Evolutionary conservation across 2,888 invertebrate genomes (phyloP), one percentile per base, ranked within the genome.

Genomic region (Fabriciana adippe): DNA sequence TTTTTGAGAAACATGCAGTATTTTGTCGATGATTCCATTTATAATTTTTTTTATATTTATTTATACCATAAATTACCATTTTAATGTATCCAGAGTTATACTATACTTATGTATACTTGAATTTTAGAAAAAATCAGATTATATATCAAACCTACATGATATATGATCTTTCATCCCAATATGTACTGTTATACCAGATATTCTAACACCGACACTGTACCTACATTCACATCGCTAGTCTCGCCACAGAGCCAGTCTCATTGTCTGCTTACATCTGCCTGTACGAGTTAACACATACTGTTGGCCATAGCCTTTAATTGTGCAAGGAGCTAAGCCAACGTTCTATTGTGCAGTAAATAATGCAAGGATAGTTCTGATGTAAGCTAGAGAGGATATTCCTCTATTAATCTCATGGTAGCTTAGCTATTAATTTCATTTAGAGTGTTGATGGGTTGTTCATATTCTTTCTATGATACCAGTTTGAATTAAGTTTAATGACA

Each of bases 271-370:
- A 51, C 60, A 35, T 51, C 31, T 35, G 50, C 16, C 60, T 15
- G 50, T 14, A 31, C 31, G 35, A 48, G 50, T 60, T 59, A 48
- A 59, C 59, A 48, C 48, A 47, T 59, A 48, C 47, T 47, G 59
- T 59, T 51, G 51, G 48, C 60, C 16, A 60, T 50, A 60, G 50
- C 31, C 48, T 50, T 60, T 51, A 51, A 60, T 60, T 60, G 51
- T 60, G 60, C 50, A 51, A 60, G 60, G 35, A 35, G 18, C 60
- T 31, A 47, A 48, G 26, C 21, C 14, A 26, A 47, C 35, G 35
- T 47, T 26, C 47, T 21, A 47, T 59, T 59, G 57, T 59, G 26
- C n/a, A 48, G 26, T 26, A 47, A 59, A 59, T 59, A 57, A 47
- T 59, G 11, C 21, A n/a, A 59, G 57, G 47, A 59, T 59, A 11